Evolutionary conservation across 2,113 vertebrate species (phyloP).

Genomic region (Ceyx margarethae): DNA sequence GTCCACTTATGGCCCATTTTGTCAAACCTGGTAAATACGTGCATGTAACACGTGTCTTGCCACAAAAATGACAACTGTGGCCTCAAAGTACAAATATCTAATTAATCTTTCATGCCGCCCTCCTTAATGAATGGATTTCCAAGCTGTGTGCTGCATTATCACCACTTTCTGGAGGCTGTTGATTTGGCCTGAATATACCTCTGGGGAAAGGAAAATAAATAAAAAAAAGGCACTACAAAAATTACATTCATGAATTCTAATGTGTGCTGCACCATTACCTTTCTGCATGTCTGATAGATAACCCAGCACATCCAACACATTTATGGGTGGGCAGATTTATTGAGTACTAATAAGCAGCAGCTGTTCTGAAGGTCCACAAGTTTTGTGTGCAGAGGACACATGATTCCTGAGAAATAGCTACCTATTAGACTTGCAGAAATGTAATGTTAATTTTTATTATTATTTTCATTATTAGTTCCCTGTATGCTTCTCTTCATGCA

Average conservation of each 20-base stretch:
- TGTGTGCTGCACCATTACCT: neutral
- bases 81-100: neutral
- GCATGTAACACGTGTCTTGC: neutral
- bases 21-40: neutral
- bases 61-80: neutral
- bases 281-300: conserved; percentile 7
- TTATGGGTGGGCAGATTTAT: conserved; percentile 10
- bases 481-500: neutral
- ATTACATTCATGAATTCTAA: neutral
- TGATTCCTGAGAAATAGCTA: neutral
- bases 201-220: neutral
- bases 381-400: neutral
- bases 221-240: neutral
- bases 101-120: neutral
- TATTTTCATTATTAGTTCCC: neutral
- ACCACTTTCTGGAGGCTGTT: neutral
- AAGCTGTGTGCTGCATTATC: neutral
- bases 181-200: neutral
- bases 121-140: neutral
- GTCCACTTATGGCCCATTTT: neutral
- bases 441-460: neutral
- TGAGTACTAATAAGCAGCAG: neutral
- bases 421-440: neutral
- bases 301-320: neutral
- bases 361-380: neutral